These are phyloP conservation scores for Epinotia ramella DNA, from an alignment of 2,888 invertebrate species.

Conservation along the genomic window DNA sequence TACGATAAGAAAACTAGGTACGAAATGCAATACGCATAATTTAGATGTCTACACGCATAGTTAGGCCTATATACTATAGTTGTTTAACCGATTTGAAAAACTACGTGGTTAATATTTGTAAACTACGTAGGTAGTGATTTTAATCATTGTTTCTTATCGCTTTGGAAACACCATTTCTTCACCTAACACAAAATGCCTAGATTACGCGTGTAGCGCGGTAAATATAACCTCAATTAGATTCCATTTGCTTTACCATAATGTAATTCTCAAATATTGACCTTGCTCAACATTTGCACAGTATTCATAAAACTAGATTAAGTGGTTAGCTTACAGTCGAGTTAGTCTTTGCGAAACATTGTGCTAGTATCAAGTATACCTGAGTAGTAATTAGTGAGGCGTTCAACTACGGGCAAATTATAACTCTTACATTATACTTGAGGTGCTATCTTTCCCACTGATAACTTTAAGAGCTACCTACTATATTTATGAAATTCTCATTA, in stretches of 20 bases:
- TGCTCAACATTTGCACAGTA: conserved; percentile 19
- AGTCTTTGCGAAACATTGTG: conserved; percentile 10
- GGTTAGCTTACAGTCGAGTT: conserved; percentile 7
- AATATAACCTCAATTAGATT: conserved; percentile 23
- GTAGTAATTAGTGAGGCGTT: conserved; percentile 9
- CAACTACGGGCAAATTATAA: conserved; percentile 5
- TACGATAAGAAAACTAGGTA: conserved; percentile 1
- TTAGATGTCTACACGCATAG: neutral
- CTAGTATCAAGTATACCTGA: neutral
- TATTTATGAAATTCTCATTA: neutral
- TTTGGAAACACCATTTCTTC: conserved; percentile 8
- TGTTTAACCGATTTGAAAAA: neutral
- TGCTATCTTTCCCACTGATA: conserved; percentile 14
- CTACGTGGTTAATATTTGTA: neutral
- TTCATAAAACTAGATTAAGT: conserved; percentile 22
- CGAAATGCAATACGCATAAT: conserved; percentile 1
- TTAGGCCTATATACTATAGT: neutral
- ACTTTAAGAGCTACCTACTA: neutral
- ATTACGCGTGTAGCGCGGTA: conserved; percentile 4
- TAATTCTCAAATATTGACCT: conserved; percentile 33
- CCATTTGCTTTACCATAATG: conserved; percentile 10
- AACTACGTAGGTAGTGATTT: too few relatives aligned
- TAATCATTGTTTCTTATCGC: conserved; percentile 9
- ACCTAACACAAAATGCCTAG: conserved; percentile 8
- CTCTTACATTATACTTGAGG: neutral